phyloP scores from a whole-genome alignment of 2,113 vertebrate species.

The Vombatus ursinus region DNA sequence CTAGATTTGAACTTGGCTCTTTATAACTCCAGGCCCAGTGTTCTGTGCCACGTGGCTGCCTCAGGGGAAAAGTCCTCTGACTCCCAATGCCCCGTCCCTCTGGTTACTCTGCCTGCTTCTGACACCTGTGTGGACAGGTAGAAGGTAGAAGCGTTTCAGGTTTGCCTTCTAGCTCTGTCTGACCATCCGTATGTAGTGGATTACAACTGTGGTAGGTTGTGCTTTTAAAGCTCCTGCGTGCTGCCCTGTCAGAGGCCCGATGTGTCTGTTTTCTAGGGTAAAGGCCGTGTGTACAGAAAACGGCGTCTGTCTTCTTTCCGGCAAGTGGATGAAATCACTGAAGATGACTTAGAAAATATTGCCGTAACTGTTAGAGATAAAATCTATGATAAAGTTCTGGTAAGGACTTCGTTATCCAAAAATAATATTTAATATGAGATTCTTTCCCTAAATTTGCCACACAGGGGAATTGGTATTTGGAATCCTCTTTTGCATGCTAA shows the following conservation, averaged over 20 bases:
- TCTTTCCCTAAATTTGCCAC: neutral
- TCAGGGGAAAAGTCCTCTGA: too few species aligned
- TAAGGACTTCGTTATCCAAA: constrained; percentile 70
- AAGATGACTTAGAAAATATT: constrained; percentile 94
- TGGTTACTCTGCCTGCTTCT: neutral
- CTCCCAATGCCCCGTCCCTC: neutral
- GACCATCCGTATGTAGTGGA: neutral
- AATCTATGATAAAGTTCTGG: constrained; percentile 94
- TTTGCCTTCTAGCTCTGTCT: neutral
- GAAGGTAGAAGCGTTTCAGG: neutral
- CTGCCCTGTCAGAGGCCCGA: neutral
- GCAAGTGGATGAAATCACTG: constrained; percentile 91
- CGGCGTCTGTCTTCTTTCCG: constrained; percentile 79
- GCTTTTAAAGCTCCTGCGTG: neutral
- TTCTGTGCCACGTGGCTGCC: neutral
- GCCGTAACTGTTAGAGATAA: constrained; percentile 94
- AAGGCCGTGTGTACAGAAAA: constrained; percentile 74
- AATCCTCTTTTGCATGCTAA: neutral
- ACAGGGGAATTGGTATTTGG: neutral
- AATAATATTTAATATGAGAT: neutral
- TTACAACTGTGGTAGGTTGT: too few species aligned
- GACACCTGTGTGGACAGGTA: neutral
- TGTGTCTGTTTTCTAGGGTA: constrained; percentile 70
- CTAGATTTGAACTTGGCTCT: neutral
- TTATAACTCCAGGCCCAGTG: neutral